These are phyloP conservation scores for Drosophila funebris DNA, from an alignment of 1,140 invertebrate genomes.

Conservation along the genomic window DNA sequence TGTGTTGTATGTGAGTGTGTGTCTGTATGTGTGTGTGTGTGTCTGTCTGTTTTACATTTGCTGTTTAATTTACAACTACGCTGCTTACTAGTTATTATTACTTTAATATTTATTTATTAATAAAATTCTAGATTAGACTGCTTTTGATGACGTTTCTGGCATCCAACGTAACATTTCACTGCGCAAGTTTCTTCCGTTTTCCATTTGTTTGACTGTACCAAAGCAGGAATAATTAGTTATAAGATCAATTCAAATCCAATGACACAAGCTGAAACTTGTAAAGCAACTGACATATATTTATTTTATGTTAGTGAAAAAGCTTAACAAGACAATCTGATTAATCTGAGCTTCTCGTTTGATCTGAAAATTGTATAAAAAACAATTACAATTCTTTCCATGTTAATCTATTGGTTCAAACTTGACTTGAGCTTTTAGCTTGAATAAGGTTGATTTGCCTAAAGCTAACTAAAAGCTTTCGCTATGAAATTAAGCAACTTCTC, in stretches of 20 bases:
- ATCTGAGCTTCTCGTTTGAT: too few relatives aligned
- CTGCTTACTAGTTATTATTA: conserved; percentile 73
- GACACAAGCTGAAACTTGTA: conserved; percentile 11
- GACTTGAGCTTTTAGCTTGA: too few relatives aligned
- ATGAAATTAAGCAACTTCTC: too few relatives aligned
- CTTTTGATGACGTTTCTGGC: conserved; percentile 84
- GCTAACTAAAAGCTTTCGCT: too few relatives aligned
- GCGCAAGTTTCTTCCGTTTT: conserved; percentile 83
- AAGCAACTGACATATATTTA: too few relatives aligned
- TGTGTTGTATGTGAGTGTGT: conserved; percentile 26
- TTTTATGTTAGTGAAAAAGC: too few relatives aligned
- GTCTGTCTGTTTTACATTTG: conserved; percentile 58
- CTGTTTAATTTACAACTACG: conserved; percentile 78
- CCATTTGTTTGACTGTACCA: conserved; percentile 79
- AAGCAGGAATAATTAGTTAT: not conserved
- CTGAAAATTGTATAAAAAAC: too few relatives aligned
- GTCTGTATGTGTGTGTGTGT: conserved; percentile 45
- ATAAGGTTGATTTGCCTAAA: too few relatives aligned
- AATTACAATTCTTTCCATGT: too few relatives aligned
- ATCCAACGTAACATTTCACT: conserved; percentile 84
- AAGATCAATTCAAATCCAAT: not conserved
- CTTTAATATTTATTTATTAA: conserved; percentile 68
- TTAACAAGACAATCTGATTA: too few relatives aligned
- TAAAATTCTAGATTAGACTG: conserved; percentile 83
- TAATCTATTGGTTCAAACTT: too few relatives aligned